Percentiles rank a stretch among this genome's conserved stretches.
Conservation (phyloP, 2,888 invertebrate species). For the Torymus aiolomorphi region DNA sequence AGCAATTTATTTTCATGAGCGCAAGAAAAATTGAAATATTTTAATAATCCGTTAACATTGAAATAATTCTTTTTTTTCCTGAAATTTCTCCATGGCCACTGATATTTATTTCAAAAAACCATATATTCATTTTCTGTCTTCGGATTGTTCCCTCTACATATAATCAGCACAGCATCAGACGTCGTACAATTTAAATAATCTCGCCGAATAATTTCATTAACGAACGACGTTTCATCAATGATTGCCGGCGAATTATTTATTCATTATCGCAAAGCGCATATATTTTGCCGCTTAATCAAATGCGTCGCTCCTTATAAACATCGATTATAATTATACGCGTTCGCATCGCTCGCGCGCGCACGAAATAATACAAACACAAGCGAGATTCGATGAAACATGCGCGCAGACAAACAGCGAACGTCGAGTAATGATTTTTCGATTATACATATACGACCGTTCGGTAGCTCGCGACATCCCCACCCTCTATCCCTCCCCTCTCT, state of each 20-base stretch:
- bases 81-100: too few species aligned
- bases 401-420: conserved; percentile 26
- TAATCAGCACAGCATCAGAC: too few species aligned
- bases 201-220: conserved; percentile 37
- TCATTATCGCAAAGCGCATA: conserved; percentile 27
- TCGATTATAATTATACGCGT: conserved; percentile 28
- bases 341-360: not conserved
- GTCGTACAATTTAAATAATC: conserved; percentile 8
- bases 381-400: conserved; percentile 17
- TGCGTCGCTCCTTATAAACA: conserved; percentile 29
- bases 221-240: conserved; percentile 15
- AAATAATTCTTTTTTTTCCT: too few species aligned
- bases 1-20: too few species aligned
- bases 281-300: conserved; percentile 43
- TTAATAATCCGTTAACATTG: too few species aligned
- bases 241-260: conserved; percentile 41
- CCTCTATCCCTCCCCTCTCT: conserved; percentile 5
- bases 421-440: conserved; percentile 47
- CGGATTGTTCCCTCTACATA: too few species aligned
- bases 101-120: too few species aligned
- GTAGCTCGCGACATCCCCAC: not conserved
- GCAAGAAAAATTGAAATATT: too few species aligned
- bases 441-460: conserved; percentile 23
- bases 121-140: too few species aligned
- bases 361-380: not conserved